Base-by-base conservation (phyloP, 2,888 invertebrate genomes). In the Lydus trimaculatus region DNA sequence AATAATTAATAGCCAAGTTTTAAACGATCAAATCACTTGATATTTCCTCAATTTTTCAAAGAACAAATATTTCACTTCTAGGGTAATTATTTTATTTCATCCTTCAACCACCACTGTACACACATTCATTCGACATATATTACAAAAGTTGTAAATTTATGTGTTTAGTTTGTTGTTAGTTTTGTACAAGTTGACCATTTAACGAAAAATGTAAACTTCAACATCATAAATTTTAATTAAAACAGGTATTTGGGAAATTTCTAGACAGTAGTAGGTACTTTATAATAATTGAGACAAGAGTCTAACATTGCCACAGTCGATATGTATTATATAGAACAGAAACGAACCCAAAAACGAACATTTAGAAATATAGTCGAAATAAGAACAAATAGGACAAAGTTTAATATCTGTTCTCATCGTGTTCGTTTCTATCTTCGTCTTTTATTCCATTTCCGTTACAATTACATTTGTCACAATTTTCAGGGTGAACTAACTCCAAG, bases 401-500 rank as follows among this genome's bases (percentile, higher is more conserved):
- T 56, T 25, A 25, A 25, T 56, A 25, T 25, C 25, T 13, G 11
- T n/a, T 36, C 17, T 15, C 61, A n/a, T 31, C 28, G 15, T 31
- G 4, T 58, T 25, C 25, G n/a, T n/a, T 31, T 11, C 28, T 59
- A n/a, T 59, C 23, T 58, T 7, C 17, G 31, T 66, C 70, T 64
- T 66, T 62, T 64, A 61, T 66, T 60, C 64, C 64, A 66, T 72
- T 71, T 69, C 71, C 72, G 56, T 71, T 71, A 64, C 69, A 71
- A 72, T 71, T 71, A 72, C 71, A 71, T 71, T 71, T 68, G 67
- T 71, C 68, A 63, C 71, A 67, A 71, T 71, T 71, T 52, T 72
- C 74, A 85, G 85, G 85, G 84, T 68, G 83, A 84, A 73, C 76
- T 85, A 73, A 85, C 81, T 78, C 85, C 85, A 52, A 81, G 76